These are phyloP conservation scores for Sternarchorhynchus goeldii DNA, from an alignment of 2,797 vertebrate species.

Conservation along the genomic window DNA sequence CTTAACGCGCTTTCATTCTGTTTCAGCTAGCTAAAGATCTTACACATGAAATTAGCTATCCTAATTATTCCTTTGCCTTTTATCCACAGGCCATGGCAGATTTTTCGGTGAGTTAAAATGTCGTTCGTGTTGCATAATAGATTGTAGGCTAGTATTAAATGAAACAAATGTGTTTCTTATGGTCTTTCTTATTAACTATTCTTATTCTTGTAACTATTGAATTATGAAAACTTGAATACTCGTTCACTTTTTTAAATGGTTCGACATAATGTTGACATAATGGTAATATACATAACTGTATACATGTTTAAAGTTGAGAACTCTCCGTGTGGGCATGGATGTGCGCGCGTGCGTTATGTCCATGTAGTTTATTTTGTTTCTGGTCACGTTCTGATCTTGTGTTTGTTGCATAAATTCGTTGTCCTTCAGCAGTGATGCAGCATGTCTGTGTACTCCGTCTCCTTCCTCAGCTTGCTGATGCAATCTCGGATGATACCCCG, in stretches of 20 bases:
- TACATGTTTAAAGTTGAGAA: no score
- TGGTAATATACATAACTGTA: no score
- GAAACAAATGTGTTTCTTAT: neutral
- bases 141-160: neutral
- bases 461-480: slow-evolving; percentile 85
- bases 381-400: neutral
- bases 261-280: no score
- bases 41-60: slow-evolving; percentile 60
- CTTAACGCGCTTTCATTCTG: neutral
- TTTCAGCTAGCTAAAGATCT: slow-evolving; percentile 31
- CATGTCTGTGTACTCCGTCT: neutral
- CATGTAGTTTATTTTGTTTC: no score
- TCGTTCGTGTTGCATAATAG: neutral
- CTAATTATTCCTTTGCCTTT: slow-evolving; percentile 41
- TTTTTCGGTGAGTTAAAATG: slow-evolving; percentile 77
- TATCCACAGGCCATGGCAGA: slow-evolving; percentile 75
- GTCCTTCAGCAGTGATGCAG: neutral
- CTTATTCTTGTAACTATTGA: no score
- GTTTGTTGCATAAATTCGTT: neutral
- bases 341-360: no score
- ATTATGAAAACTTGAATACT: neutral
- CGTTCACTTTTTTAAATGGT: neutral
- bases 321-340: no score
- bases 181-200: neutral
- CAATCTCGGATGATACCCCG: slow-evolving; percentile 81